Percentiles rank a stretch among this genome's conserved stretches.
Conservation (phyloP, 2,797 vertebrate species). For the Capromys pilorides region DNA sequence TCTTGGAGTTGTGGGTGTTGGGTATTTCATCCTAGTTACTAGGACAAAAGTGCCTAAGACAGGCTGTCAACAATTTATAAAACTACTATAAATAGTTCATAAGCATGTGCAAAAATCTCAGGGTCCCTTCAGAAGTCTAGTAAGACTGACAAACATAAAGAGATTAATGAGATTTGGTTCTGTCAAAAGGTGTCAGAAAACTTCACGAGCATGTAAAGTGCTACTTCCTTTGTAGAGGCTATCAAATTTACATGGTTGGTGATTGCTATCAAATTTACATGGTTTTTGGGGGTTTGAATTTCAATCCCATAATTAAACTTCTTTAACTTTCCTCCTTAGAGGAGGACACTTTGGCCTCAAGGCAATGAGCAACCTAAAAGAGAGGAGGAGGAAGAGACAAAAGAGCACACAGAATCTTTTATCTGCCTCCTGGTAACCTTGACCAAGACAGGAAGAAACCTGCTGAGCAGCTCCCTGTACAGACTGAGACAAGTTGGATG, state of each 20-base stretch:
- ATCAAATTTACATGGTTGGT: slow-evolving; percentile 10
- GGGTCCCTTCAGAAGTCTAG: background rate
- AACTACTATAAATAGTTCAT: slow-evolving; percentile 31
- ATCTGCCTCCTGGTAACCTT: background rate
- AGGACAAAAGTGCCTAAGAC: background rate
- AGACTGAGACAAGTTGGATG: background rate
- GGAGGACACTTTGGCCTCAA: slow-evolving; percentile 36
- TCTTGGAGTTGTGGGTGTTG: background rate
- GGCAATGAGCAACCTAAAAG: background rate
- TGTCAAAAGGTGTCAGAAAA: slow-evolving; percentile 31
- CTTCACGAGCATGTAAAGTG: background rate
- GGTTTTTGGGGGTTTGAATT: slow-evolving; percentile 42
- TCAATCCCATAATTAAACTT: slow-evolving; percentile 36
- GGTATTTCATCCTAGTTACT: background rate
- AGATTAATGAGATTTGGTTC: background rate
- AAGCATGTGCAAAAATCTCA: background rate
- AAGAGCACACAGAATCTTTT: background rate
- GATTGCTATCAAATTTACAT: slow-evolving; percentile 38
- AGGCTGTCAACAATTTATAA: background rate
- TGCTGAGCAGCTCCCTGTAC: background rate
- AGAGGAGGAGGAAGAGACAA: background rate
- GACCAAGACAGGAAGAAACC: background rate
- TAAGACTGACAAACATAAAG: background rate
- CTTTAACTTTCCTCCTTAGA: background rate
- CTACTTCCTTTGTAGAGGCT: background rate